A percentile compares a stretch with the other conserved stretches of the same genome.
phyloP scores from a whole-genome alignment of 1,140 invertebrate genomes.

The Homarus americanus region DNA sequence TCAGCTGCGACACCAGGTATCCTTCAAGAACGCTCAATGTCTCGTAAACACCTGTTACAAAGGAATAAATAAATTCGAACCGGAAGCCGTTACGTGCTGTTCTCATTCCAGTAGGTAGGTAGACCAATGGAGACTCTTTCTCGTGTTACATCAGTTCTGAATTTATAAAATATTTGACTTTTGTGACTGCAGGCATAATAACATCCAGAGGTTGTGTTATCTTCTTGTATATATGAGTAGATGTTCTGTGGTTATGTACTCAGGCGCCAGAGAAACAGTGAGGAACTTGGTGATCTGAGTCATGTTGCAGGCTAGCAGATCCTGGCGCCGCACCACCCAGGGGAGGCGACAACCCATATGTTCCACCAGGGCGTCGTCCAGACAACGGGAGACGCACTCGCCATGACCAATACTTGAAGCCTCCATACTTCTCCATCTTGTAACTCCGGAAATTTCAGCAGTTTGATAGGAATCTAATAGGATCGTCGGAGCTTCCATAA shows the following conservation, averaged over 20 bases:
- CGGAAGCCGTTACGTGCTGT: not conserved
- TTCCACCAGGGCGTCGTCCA: conserved; percentile 8
- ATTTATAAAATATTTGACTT: conserved; percentile 6
- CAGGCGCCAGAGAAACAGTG: conserved; percentile 19
- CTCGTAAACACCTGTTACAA: conserved; percentile 1
- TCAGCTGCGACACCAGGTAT: conserved; percentile 1
- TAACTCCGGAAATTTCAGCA: not conserved
- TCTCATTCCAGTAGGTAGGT: no score
- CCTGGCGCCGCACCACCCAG: conserved; percentile 2
- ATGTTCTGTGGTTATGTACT: conserved; percentile 2
- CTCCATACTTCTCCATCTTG: not conserved
- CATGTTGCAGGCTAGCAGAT: conserved; percentile 33
- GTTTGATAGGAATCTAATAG: not conserved
- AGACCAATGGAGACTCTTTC: not conserved
- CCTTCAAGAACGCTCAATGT: conserved; percentile 10
- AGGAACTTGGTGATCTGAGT: conserved; percentile 30
- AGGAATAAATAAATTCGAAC: not conserved
- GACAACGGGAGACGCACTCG: conserved; percentile 21
- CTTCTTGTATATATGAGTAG: not conserved
- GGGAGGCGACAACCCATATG: conserved; percentile 23
- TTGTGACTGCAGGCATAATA: not conserved
- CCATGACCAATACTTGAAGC: not conserved
- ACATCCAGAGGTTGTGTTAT: not conserved
- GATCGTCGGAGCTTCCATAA: not conserved
- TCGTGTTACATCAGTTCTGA: not conserved